phyloP scores from a whole-genome alignment of 2,113 vertebrate species.

The Alouatta palliata region DNA sequence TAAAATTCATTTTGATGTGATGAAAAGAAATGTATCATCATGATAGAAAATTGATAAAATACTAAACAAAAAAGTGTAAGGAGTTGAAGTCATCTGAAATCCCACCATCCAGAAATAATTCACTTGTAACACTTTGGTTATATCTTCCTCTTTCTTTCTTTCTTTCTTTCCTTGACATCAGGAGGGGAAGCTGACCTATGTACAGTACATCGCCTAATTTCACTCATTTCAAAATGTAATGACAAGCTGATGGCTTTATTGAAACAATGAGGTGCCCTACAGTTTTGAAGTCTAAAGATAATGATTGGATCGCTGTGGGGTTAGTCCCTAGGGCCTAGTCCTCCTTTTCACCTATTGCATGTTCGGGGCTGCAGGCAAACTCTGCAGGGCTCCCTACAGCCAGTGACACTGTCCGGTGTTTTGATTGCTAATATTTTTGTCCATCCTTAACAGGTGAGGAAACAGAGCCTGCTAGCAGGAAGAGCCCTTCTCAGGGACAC shows the following conservation, averaged over 20 bases:
- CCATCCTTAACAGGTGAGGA: not conserved
- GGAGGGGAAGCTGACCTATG: not conserved
- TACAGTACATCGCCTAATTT: not conserved
- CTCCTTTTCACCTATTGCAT: not conserved
- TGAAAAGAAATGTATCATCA: not conserved
- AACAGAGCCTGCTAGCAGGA: not conserved
- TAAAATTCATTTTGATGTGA: not conserved
- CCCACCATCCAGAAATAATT: not conserved
- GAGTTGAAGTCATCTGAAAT: not conserved
- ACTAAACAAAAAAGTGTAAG: not conserved
- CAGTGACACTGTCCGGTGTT: rapidly evolving
- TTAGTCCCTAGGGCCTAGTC: not conserved
- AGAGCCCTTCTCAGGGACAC: too few species aligned
- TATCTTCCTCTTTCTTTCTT: rapidly evolving
- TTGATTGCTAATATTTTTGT: too few species aligned
- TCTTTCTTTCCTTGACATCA: not conserved
- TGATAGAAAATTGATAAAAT: not conserved
- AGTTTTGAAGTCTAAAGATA: not conserved
- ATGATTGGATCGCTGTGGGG: rapidly evolving
- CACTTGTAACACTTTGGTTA: not conserved
- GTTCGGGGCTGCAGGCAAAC: not conserved
- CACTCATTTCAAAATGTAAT: not conserved
- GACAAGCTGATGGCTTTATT: not conserved
- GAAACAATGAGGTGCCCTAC: not conserved
- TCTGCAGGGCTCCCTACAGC: too few species aligned